Percentiles rank a stretch among this genome's conserved stretches.
phyloP scores from a whole-genome alignment of 2,888 invertebrate species.

The Sabatieria punctata region DNA sequence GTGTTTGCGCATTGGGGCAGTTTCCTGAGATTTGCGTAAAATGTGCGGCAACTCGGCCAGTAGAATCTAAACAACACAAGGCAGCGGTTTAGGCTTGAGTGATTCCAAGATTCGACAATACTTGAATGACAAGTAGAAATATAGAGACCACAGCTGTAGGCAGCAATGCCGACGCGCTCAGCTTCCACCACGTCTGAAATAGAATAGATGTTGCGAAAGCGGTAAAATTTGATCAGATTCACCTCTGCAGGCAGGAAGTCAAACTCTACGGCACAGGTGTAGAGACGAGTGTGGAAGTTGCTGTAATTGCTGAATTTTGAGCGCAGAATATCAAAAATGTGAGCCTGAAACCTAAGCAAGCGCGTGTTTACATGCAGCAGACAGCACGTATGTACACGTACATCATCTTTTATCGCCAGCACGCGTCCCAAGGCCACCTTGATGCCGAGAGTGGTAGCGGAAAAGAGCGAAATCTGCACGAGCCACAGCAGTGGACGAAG shows the following conservation, averaged over 20 bases:
- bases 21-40: no score
- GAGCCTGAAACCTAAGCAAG: conserved; percentile 37
- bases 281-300: conserved; percentile 57
- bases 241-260: conserved; percentile 47
- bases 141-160: conserved; percentile 42
- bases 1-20: no score
- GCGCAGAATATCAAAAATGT: conserved; percentile 52
- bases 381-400: conserved; percentile 20
- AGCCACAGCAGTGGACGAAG: conserved; percentile 12
- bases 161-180: conserved; percentile 43
- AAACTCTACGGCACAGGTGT: conserved; percentile 58
- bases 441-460: conserved; percentile 29
- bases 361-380: background rate
- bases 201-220: no score
- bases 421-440: conserved; percentile 31
- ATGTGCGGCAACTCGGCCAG: no score
- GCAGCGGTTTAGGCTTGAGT: no score
- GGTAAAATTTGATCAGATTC: no score
- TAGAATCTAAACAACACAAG: no score
- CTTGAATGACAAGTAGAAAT: conserved; percentile 8
- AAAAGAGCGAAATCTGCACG: conserved; percentile 26
- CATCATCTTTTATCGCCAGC: conserved; percentile 35
- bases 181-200: conserved; percentile 38
- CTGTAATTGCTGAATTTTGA: conserved; percentile 51
- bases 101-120: no score